Conservation (phyloP, 2,113 vertebrate genomes). For the Eretmochelys imbricata region DNA sequence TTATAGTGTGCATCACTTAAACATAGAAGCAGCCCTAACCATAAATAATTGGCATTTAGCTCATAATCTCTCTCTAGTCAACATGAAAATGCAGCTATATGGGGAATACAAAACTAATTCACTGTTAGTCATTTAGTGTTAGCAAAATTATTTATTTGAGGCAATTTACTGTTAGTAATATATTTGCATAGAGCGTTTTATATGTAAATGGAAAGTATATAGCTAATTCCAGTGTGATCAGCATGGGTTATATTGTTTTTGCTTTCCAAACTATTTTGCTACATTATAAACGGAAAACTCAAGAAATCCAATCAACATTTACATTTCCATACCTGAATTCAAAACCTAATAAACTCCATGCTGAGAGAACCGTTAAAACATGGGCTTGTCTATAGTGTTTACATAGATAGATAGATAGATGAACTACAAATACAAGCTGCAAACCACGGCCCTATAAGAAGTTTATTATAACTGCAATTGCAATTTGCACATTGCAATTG, state of each 20-base stretch:
- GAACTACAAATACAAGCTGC: neutral
- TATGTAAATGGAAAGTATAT: neutral
- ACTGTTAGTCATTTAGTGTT: neutral
- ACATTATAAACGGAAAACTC: neutral
- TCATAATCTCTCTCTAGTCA: slow-evolving; percentile 57
- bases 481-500: neutral
- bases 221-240: neutral
- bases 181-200: neutral
- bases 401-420: neutral
- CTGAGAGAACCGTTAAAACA: neutral
- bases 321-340: neutral
- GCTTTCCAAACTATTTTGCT: neutral
- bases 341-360: neutral
- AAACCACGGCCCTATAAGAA: neutral
- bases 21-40: slow-evolving; percentile 39
- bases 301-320: neutral
- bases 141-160: slow-evolving; percentile 18
- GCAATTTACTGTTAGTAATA: neutral
- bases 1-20: slow-evolving; percentile 36
- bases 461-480: neutral
- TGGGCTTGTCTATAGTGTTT: neutral
- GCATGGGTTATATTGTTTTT: neutral
- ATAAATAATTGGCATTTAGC: slow-evolving; percentile 37
- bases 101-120: slow-evolving; percentile 6
- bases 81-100: slow-evolving; percentile 50